These are phyloP conservation scores for Archocentrus centrarchus DNA, from an alignment of 2,113 vertebrate species.

Conservation along the genomic window DNA sequence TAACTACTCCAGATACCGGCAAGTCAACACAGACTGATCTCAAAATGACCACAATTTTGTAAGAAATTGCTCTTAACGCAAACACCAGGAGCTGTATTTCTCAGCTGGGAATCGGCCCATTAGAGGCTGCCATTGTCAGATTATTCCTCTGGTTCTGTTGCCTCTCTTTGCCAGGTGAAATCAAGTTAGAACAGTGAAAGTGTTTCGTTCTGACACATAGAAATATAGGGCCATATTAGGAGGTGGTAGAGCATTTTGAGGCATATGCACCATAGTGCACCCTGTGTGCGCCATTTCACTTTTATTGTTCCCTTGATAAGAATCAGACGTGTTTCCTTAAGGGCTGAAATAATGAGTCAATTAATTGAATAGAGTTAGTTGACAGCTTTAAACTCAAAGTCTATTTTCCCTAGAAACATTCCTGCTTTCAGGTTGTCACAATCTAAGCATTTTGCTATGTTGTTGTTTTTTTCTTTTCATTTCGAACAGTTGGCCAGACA, in stretches of 20 bases:
- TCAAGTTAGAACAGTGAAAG: background rate
- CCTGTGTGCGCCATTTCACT: background rate
- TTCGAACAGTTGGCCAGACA: background rate
- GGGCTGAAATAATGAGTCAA: background rate
- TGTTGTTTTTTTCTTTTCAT: background rate
- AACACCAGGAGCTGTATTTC: conserved; percentile 10
- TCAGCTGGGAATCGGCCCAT: conserved; percentile 16
- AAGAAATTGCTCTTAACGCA: conserved; percentile 23
- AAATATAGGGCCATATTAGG: background rate
- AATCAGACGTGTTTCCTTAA: background rate
- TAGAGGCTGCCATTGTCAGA: background rate
- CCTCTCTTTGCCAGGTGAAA: conserved; percentile 20
- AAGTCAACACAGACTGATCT: conserved; percentile 16
- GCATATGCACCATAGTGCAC: background rate
- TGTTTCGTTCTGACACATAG: background rate
- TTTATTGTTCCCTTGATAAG: background rate
- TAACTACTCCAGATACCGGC: conserved; percentile 37
- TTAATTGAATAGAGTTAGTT: background rate
- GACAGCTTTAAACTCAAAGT: background rate
- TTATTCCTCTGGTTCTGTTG: conserved; percentile 2
- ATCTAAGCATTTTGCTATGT: background rate
- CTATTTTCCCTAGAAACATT: background rate
- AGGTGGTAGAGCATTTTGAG: background rate
- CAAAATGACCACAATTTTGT: conserved; percentile 16
- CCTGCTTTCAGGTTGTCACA: background rate